Conservation (phyloP, 2,797 vertebrate genomes). For the Enteromius afrohamiltoni region DNA sequence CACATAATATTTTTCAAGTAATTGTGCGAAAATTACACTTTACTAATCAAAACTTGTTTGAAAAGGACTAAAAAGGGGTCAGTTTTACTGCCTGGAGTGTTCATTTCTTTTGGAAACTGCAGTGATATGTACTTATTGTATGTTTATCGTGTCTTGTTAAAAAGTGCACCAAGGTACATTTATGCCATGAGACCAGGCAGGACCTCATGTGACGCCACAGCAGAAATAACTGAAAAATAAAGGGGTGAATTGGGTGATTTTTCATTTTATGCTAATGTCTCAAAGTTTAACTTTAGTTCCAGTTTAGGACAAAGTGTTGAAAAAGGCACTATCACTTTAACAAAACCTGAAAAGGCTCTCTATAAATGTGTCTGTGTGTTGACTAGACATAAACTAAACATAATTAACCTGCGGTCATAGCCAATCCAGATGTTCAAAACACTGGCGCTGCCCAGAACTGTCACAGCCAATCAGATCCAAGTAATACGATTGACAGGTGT, state of each 20-base stretch:
- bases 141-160: too few species aligned
- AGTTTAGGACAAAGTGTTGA: not conserved
- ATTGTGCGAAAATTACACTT: too few species aligned
- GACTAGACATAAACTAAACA: constrained; percentile 47
- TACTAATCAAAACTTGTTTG: too few species aligned
- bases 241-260: not conserved
- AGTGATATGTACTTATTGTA: too few species aligned
- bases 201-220: constrained; percentile 26
- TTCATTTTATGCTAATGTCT: not conserved
- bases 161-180: too few species aligned
- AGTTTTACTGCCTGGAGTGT: too few species aligned
- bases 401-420: constrained; percentile 64
- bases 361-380: constrained; percentile 21
- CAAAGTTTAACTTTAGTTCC: not conserved
- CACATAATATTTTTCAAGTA: too few species aligned
- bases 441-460: constrained; percentile 6
- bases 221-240: not conserved
- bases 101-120: too few species aligned
- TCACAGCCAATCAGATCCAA: constrained; percentile 29
- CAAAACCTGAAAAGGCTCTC: constrained; percentile 7
- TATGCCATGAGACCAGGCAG: too few species aligned
- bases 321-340: not conserved
- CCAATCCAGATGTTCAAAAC: constrained; percentile 39
- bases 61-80: too few species aligned
- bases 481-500: constrained; percentile 22